These are phyloP conservation scores for Psittacula cyanocephala DNA, from an alignment of 2,113 vertebrate genomes.

Conservation along the genomic window DNA sequence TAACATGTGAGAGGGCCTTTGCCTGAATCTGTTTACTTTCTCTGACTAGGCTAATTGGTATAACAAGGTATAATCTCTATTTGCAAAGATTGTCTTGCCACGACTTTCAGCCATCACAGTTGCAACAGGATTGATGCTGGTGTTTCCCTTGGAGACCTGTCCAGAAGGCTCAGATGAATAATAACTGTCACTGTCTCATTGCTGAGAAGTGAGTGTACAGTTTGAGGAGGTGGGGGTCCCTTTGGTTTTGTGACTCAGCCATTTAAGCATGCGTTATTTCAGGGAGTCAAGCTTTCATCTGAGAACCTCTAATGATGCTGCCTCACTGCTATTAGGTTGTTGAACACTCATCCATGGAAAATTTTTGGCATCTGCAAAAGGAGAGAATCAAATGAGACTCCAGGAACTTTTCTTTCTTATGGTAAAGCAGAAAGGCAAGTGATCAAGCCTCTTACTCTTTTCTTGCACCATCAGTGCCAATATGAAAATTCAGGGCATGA, in stretches of 20 bases:
- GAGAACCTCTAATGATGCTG: neutral
- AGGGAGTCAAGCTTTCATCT: neutral
- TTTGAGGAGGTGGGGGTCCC: neutral
- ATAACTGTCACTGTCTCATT: neutral
- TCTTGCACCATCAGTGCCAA: fast-evolving
- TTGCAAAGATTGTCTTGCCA: neutral
- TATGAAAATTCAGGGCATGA: neutral
- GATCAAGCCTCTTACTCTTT: neutral
- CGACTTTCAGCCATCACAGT: neutral
- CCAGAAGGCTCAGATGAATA: neutral
- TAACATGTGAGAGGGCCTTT: neutral
- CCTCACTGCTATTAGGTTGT: neutral
- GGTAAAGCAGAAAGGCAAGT: neutral
- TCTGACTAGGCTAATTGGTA: neutral
- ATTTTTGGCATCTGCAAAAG: neutral
- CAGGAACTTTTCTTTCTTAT: neutral
- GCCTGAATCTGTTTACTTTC: neutral
- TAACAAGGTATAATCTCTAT: neutral
- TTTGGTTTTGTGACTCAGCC: neutral
- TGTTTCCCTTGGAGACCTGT: neutral
- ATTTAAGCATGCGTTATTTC: neutral
- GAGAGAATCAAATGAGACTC: neutral
- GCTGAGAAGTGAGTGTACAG: neutral
- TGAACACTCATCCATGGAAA: neutral
- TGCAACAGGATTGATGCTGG: neutral